Evolutionary conservation across 2,113 vertebrate genomes (phyloP), one percentile per base, ranked within the genome.

Genomic region (Anser cygnoides): DNA sequence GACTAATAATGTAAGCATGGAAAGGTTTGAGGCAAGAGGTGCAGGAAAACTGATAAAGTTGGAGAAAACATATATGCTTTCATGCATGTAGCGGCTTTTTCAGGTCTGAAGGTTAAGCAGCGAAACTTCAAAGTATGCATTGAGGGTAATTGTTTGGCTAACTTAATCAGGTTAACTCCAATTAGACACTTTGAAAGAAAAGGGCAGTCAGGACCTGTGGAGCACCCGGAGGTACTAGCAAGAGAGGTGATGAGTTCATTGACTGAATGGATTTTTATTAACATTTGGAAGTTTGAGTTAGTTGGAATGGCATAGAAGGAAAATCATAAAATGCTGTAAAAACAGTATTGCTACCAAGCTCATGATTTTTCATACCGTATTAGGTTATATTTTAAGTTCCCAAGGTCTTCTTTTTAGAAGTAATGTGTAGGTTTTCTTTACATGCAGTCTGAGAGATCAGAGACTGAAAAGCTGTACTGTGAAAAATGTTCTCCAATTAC

Each of bases 401-500:
- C 23, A 41, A 43, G 18, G 22, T 81, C 31, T 41, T 71, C 58
- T 52, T 89, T 81, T 59, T 39, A 16, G 18, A 78, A 43, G 20
- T 54, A 74, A 62, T 82, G 78, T 62, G 18, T 91, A 87, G 10
- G 25, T 84, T 84, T 89, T 46, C 29, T 84, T 84, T 71, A 67
- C 37, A 52, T 59, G 68, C 4, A 21, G 33, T 63, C 55, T 78
- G 61, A 87, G 52, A 84, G 65, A 78, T 81, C 25, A 52, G 41
- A 9, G 3, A 65, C 18, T 89, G 54, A 82, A 93, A 90, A 86
- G n/a, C 59, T 94, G 35, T 59, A 43, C 31, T 33, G 23, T 73
- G 59, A 80, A 90, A 94, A 92, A 59, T 55, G 10, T 76, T 87
- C 41, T 86, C 31, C 93, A 93, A 61, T 85, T 71, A 35, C 58